Percentiles rank a stretch among this genome's conserved stretches.
phyloP scores from a whole-genome alignment of 2,797 vertebrate species.

The Lerista edwardsae region DNA sequence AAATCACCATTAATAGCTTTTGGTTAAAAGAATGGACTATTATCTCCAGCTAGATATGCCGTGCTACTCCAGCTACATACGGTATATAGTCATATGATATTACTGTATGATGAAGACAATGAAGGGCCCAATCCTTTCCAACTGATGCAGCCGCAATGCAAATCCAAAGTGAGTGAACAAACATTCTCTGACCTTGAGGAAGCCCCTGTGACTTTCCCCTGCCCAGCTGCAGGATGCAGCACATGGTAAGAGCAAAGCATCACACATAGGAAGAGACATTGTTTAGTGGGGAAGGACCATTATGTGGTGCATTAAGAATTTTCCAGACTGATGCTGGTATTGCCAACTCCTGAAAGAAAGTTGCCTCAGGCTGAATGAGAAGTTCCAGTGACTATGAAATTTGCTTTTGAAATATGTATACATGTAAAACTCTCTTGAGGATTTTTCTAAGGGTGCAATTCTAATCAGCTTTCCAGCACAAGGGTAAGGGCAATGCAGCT shows the following conservation, averaged over 20 bases:
- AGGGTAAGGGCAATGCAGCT: no score
- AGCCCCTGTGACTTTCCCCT: no score
- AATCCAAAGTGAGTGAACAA: no score
- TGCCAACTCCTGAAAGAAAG: background rate
- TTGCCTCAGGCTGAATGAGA: background rate
- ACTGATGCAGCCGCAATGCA: no score
- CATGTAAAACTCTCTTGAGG: background rate
- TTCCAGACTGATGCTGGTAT: background rate
- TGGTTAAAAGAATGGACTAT: slow-evolving; percentile 34
- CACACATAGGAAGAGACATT: background rate
- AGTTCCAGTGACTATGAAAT: background rate
- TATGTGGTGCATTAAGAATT: background rate
- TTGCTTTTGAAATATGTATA: background rate
- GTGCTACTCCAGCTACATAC: no score
- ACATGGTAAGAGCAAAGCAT: fast-evolving
- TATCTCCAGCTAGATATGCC: background rate
- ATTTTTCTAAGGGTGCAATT: no score
- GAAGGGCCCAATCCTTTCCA: no score
- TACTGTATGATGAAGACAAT: no score
- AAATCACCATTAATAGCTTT: slow-evolving; percentile 34
- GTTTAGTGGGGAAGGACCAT: background rate
- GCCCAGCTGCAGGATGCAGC: background rate
- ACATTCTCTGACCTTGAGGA: no score
- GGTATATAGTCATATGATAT: no score
- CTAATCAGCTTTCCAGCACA: no score